A percentile compares a stretch with the other conserved stretches of the same genome.
Conservation (phyloP, 2,888 invertebrate species). For the Yponomeuta cagnagella region DNA sequence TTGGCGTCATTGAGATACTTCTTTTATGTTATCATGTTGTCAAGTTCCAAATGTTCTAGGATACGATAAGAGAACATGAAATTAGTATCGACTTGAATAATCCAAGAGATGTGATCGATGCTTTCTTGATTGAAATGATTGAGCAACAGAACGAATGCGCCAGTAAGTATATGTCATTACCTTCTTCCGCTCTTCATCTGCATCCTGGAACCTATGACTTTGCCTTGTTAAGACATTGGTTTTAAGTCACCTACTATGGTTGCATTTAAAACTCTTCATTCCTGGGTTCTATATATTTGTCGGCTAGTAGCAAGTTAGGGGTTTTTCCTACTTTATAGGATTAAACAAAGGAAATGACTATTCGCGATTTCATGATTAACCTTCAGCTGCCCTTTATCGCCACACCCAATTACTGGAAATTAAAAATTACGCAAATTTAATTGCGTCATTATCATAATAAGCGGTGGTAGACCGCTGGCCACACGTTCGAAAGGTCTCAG, state of each 20-base stretch:
- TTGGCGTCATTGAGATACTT: not conserved
- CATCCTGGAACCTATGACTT: no score
- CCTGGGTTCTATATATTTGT: no score
- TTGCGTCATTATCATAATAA: not conserved
- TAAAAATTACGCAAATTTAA: no score
- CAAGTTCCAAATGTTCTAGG: conserved; percentile 35
- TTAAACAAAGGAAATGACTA: not conserved
- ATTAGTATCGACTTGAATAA: conserved; percentile 52
- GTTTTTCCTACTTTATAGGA: no score
- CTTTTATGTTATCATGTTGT: not conserved
- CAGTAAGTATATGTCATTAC: conserved; percentile 36
- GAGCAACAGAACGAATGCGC: conserved; percentile 44
- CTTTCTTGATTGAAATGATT: conserved; percentile 77
- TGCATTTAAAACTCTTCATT: no score
- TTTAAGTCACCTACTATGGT: no score
- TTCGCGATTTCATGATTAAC: not conserved
- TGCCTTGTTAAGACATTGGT: no score
- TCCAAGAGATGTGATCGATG: conserved; percentile 79
- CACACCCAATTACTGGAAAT: no score
- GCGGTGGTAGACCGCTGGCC: no score
- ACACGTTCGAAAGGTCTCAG: no score
- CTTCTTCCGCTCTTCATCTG: no score
- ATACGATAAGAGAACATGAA: conserved; percentile 70
- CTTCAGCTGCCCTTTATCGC: not conserved
- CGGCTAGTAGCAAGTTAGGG: no score